Evolutionary conservation across 2,888 invertebrate genomes (phyloP), one percentile per base, ranked within the genome.

Genomic region (Nomada ferruginata): DNA sequence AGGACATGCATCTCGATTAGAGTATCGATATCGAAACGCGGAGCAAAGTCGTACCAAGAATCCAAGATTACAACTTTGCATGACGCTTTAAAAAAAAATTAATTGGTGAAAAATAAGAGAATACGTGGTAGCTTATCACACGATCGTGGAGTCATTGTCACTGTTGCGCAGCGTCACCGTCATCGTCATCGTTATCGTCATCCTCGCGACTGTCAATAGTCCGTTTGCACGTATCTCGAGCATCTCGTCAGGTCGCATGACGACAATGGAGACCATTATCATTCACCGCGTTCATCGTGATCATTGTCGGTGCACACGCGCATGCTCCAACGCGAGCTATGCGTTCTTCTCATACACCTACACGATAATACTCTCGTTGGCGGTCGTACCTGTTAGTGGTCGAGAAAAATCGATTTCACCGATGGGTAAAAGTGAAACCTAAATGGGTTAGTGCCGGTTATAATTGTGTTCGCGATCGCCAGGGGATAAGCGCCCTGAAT

Each of bases 261-360:
- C 78, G 79, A 87, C 85, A 87, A 87, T 83, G 78, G 63, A 61
- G 78, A 69, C 76, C 83, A 87, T 87, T 87, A 87, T 87, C 87
- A 82, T 80, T 79, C 80, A 73, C 73, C 68, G 75, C 75, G 78
- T 85, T 72, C 75, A 76, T 83, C 74, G 55, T 59, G 60, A 76
- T 84, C 76, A 81, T 73, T 60, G 64, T 36, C 53, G 44, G 65
- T 60, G 53, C 61, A 66, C 76, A 71, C 63, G 60, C 55, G 50
- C 76, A 71, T 71, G 44, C 61, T 29, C 55, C 2, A 26, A 61
- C 47, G 66, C 2, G 15, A 18, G 36, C 36, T 23, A 44, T 59
- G 50, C 52, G 52, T 20, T 52, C 42, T 59, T 53, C 29, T 61
- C 52, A 65, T 44, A 44, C 52, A 53, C 29, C 23, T 18, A 7